phyloP scores from a whole-genome alignment of 2,113 vertebrate genomes.

The Gopherus flavomarginatus region DNA sequence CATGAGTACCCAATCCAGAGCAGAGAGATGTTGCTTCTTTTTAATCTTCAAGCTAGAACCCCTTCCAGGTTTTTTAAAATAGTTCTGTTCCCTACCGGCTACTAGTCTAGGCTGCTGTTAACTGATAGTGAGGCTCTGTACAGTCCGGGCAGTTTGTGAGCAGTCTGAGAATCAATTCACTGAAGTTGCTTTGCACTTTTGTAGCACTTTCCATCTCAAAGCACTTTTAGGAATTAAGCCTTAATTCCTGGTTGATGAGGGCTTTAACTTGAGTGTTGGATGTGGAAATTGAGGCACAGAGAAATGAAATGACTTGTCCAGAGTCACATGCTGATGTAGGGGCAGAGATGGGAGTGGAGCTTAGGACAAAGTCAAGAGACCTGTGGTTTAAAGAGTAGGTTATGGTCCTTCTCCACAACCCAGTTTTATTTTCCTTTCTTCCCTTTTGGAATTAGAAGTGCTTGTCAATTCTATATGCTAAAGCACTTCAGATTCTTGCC shows the following conservation, averaged over 20 bases:
- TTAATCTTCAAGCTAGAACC: not conserved
- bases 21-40: not conserved
- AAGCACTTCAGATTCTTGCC: not conserved
- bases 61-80: not conserved
- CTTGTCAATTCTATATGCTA: rapidly evolving
- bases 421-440: not conserved
- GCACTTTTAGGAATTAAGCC: not conserved
- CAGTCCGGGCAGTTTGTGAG: not conserved
- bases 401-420: not conserved
- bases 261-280: not conserved
- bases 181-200: not conserved
- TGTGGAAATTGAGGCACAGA: not conserved
- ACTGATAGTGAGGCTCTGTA: not conserved
- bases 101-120: not conserved
- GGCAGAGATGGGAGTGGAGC: not conserved
- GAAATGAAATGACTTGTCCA: not conserved
- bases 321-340: not conserved
- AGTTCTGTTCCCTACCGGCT: too few relatives aligned
- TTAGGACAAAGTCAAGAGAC: not conserved
- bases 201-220: not conserved
- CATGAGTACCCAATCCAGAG: not conserved
- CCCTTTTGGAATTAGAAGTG: rapidly evolving
- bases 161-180: not conserved
- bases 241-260: not conserved
- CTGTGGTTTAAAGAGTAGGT: not conserved